Conservation (phyloP, 2,888 invertebrate species). For the Stenchaetothrips biformis region DNA sequence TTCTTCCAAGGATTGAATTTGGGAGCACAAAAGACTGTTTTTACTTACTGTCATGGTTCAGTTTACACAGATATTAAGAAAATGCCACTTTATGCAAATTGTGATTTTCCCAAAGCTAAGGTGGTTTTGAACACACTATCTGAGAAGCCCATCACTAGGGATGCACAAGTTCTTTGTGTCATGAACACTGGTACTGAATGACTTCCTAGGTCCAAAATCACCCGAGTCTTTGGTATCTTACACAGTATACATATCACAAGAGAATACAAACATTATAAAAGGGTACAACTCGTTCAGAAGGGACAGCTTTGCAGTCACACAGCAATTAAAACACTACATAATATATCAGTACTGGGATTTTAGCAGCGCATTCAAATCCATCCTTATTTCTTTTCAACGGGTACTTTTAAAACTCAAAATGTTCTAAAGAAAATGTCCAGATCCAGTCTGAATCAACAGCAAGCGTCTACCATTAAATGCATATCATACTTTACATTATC, state of each 20-base stretch:
- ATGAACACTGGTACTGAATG: neutral
- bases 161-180: neutral
- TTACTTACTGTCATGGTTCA: too few species aligned
- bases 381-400: neutral
- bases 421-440: neutral
- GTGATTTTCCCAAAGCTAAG: neutral
- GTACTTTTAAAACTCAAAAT: neutral
- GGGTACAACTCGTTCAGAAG: neutral
- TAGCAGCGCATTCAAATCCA: neutral
- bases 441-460: neutral
- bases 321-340: neutral
- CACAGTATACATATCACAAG: neutral
- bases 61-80: too few species aligned
- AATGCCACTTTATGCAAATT: neutral
- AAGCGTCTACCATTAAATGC: neutral
- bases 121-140: neutral
- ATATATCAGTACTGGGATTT: neutral
- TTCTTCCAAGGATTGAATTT: too few species aligned
- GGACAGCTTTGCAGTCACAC: neutral
- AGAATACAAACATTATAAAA: neutral
- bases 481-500: neutral
- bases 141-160: neutral
- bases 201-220: neutral
- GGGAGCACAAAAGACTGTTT: too few species aligned
- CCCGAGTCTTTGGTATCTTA: neutral